A percentile compares a stretch with the other conserved stretches of the same genome.
These are phyloP conservation scores for Brienomyrus brachyistius DNA, from an alignment of 2,113 vertebrate genomes.

Conservation along the genomic window DNA sequence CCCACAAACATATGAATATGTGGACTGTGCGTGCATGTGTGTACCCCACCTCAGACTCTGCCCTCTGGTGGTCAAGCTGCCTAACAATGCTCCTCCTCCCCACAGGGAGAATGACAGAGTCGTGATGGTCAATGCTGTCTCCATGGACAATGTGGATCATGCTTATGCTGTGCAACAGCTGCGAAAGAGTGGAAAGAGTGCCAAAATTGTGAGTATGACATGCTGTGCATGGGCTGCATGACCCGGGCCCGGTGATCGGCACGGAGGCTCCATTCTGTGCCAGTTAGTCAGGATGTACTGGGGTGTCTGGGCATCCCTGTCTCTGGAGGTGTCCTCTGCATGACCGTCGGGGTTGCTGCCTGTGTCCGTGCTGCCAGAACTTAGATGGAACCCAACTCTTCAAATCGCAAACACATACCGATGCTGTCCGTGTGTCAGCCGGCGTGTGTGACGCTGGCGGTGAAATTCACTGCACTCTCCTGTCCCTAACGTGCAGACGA, in stretches of 20 bases:
- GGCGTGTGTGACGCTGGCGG: background rate
- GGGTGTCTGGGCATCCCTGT: background rate
- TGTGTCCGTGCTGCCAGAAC: background rate
- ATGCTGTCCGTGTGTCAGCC: background rate
- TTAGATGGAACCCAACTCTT: background rate
- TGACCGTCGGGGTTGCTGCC: background rate
- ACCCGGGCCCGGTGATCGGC: background rate
- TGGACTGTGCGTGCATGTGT: background rate
- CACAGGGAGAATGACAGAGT: constrained; percentile 95
- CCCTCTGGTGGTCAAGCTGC: background rate
- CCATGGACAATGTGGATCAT: constrained; percentile 98
- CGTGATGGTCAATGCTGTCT: constrained; percentile 97
- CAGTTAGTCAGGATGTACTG: background rate
- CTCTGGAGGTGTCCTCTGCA: background rate
- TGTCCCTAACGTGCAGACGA: constrained; percentile 67
- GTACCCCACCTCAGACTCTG: background rate
- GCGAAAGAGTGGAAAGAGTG: constrained; percentile 97
- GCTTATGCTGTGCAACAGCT: constrained; percentile 96
- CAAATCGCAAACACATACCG: background rate
- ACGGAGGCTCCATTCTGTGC: background rate
- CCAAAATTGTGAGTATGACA: constrained; percentile 86
- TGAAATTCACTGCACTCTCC: background rate
- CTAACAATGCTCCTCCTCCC: constrained; percentile 12
- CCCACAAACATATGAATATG: no score
- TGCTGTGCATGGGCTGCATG: background rate